Percentiles rank a stretch among this genome's conserved stretches.
These are phyloP conservation scores for Reticulitermes lucifugus DNA, from an alignment of 2,888 invertebrate species.

Conservation along the genomic window DNA sequence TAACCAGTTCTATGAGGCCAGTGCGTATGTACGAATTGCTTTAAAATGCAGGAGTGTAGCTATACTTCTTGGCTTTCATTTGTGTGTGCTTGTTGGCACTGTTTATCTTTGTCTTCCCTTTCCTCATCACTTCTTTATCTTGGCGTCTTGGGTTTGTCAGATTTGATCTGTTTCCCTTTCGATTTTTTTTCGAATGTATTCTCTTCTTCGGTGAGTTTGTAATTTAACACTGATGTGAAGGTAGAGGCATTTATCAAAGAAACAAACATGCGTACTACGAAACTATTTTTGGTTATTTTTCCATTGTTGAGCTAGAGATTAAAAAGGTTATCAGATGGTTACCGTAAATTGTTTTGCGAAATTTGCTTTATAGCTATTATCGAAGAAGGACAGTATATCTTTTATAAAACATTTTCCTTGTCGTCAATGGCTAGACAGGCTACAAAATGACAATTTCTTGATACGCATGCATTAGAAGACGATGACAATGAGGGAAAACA, in stretches of 20 bases:
- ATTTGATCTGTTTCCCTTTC: neutral
- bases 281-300: neutral
- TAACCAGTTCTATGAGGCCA: conserved; percentile 19
- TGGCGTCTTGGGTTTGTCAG: neutral
- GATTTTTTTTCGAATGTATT: neutral
- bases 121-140: neutral
- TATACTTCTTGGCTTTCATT: neutral
- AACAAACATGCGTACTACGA: neutral
- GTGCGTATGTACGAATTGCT: neutral
- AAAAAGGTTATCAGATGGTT: too few relatives aligned
- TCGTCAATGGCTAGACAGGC: too few relatives aligned
- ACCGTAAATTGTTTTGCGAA: too few relatives aligned
- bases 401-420: too few relatives aligned
- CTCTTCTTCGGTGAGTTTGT: neutral
- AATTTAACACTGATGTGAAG: neutral
- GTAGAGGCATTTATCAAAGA: neutral
- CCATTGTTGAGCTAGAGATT: neutral
- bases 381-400: too few relatives aligned
- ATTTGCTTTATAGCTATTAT: too few relatives aligned
- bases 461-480: too few relatives aligned
- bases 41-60: neutral
- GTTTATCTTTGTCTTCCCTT: neutral
- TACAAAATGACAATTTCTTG: too few relatives aligned
- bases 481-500: too few relatives aligned
- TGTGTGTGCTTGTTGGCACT: neutral